Evolutionary conservation across 2,113 vertebrate genomes (phyloP).

Genomic region (Cricetomys ansorgei): DNA sequence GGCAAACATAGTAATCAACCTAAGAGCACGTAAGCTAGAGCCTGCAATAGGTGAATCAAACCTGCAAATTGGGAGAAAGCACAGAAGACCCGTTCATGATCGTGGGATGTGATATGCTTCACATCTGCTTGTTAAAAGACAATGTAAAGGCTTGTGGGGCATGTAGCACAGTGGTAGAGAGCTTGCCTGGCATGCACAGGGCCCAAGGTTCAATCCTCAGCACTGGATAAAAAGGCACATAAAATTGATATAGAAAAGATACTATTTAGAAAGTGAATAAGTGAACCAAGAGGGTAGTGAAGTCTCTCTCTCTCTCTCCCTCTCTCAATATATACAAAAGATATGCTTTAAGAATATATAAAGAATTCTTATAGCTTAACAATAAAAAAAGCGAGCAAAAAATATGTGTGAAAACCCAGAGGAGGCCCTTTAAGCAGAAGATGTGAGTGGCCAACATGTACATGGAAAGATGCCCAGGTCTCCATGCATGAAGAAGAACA

Average conservation of each 20-base stretch:
- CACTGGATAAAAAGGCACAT: not conserved
- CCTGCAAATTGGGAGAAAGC: not conserved
- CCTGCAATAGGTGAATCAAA: not conserved
- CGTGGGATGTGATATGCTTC: not conserved
- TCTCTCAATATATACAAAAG: no score
- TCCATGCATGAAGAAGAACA: not conserved
- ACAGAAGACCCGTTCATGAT: not conserved
- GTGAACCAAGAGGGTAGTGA: not conserved
- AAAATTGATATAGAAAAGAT: not conserved
- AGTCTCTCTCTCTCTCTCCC: no score
- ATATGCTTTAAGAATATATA: not conserved
- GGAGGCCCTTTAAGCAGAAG: constrained; percentile 2
- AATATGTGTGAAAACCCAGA: constrained; percentile 3
- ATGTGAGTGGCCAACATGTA: not conserved
- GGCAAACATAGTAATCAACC: not conserved
- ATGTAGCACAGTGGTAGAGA: not conserved
- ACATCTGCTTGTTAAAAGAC: not conserved
- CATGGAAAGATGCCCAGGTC: not conserved
- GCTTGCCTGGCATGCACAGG: not conserved
- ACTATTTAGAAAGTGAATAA: constrained; percentile 7
- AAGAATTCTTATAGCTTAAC: not conserved
- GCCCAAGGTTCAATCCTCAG: not conserved
- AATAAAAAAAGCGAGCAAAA: not conserved
- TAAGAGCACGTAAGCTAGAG: not conserved
- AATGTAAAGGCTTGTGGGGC: not conserved